These are phyloP conservation scores for Meliscaeva auricollis DNA, from an alignment of 2,888 invertebrate genomes.

Conservation along the genomic window DNA sequence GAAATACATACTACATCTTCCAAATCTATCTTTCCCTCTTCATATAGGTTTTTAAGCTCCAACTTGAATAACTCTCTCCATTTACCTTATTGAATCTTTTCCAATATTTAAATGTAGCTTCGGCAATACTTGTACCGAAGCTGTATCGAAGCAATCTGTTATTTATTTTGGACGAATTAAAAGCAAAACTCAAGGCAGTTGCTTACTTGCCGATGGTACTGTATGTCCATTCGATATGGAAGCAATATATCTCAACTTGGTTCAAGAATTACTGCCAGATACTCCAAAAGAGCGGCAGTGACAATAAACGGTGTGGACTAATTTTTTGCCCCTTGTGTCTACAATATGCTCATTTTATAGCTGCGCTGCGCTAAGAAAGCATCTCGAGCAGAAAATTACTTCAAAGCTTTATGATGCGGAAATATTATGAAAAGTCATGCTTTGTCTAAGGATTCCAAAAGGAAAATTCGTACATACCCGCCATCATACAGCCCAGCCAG, in stretches of 20 bases:
- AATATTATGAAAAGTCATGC: conserved; percentile 77
- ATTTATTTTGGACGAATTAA: too few relatives aligned
- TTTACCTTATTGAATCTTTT: too few relatives aligned
- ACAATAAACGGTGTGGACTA: conserved; percentile 68
- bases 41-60: too few relatives aligned
- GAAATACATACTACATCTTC: too few relatives aligned
- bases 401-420: conserved; percentile 78
- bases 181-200: too few relatives aligned
- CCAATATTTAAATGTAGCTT: too few relatives aligned
- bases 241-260: conserved; percentile 64
- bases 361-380: conserved; percentile 75
- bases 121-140: too few relatives aligned
- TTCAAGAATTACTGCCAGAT: conserved; percentile 36
- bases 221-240: conserved; percentile 56
- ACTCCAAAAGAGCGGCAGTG: conserved; percentile 58
- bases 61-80: too few relatives aligned
- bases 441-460: conserved; percentile 72
- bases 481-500: conserved; percentile 22
- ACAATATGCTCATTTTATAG: conserved; percentile 71
- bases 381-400: conserved; percentile 78
- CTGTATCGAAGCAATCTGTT: too few relatives aligned
- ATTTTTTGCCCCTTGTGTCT: conserved; percentile 45
- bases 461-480: conserved; percentile 16
- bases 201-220: conserved; percentile 30
- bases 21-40: too few relatives aligned